Evolutionary conservation across 2,113 vertebrate species (phyloP), one percentile per base, ranked within the genome.

Genomic region (Dolichallabes microphthalmus): DNA sequence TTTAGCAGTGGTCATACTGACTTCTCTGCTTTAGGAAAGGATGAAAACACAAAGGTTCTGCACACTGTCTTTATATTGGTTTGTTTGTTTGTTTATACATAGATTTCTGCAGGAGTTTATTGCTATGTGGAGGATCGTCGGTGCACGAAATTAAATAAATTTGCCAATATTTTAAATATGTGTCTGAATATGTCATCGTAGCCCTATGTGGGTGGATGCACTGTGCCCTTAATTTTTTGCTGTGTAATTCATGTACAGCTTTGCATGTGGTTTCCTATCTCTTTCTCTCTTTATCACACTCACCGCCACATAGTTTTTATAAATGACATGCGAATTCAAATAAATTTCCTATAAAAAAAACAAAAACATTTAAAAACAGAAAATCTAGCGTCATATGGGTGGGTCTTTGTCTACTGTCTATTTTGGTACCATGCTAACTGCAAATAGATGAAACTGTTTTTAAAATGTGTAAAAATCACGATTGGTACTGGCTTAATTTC

Each of bases 1-100:
- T 91, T 92, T 92, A 91, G 90, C 90, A 91, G 86, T 68, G 83
- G 89, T 88, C 81, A 87, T 82, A 84, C 78, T 87, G 83, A 83
- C 86, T 91, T 39, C 30, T 58, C 17, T 35, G 27, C 76, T 27
- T 78, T 39, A 78, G 1, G 19, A 32, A 3, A 27, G 52, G 50
- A 74, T 25, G 20, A 53, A 17, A 30, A 35, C 55, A 60, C 7
- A 27, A 79, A 60, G 14, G 14, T 20, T 60, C 10, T 35, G 20
- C 30, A 78, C 30, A 60, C 30, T 60, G 30, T 2, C 30, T 39
- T 60, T 35, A 14, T 10, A 25, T 60, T 60, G 35, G 45, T 15
- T 77, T 76, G 45, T 45, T 73, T 25, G 45, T 45, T 73, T 25
- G 25, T 77, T 30, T 32, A 5, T 32, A 15, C 75, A 55, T 45